Percentiles rank a stretch among this genome's conserved stretches.
These are phyloP conservation scores for Eurytoma californica DNA, from an alignment of 2,888 invertebrate genomes.

Conservation along the genomic window DNA sequence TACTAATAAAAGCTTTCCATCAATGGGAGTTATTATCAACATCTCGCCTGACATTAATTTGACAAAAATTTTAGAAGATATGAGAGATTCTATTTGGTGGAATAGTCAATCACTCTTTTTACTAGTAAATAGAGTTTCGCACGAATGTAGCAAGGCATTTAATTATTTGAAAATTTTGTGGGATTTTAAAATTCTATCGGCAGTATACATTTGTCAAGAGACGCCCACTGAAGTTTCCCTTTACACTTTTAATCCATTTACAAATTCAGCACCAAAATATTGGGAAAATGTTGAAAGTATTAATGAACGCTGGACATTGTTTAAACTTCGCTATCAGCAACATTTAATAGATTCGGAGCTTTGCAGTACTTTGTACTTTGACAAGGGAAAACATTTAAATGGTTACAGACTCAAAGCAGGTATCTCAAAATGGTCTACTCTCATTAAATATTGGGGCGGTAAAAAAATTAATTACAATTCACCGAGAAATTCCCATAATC, in stretches of 20 bases:
- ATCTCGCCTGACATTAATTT: no score
- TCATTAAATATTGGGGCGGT: no score
- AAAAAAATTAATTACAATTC: no score
- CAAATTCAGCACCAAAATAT: not conserved
- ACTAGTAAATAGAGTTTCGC: not conserved
- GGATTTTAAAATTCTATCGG: conserved; percentile 7
- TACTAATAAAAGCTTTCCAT: no score
- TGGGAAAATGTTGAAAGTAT: not conserved
- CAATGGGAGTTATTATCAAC: no score
- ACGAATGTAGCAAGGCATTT: not conserved
- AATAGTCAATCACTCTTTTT: not conserved
- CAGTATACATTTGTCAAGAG: not conserved
- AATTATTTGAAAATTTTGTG: not conserved
- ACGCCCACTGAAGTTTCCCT: not conserved
- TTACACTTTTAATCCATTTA: conserved; percentile 15
- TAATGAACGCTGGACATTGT: not conserved
- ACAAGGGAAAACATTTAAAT: conserved; percentile 3
- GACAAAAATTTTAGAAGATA: not conserved
- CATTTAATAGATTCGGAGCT: not conserved
- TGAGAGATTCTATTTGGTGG: not conserved
- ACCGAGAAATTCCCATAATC: no score
- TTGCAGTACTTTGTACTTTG: not conserved
- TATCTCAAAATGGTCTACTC: no score
- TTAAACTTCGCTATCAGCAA: not conserved
- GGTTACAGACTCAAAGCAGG: conserved; percentile 9